phyloP scores from a whole-genome alignment of 1,140 invertebrate genomes.

The Eufriesea mexicana region DNA sequence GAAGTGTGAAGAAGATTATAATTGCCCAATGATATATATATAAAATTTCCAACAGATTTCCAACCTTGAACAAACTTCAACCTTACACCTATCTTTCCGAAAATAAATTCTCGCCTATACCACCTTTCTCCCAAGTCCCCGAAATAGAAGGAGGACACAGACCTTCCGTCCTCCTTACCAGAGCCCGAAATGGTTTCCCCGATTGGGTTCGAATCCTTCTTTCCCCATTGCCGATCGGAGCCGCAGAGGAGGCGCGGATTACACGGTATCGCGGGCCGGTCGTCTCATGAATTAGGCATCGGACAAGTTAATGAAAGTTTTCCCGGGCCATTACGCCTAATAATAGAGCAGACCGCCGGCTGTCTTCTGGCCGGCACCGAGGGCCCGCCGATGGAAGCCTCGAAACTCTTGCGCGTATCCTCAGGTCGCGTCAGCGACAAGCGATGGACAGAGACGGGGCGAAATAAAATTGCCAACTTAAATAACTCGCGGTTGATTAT shows the following conservation, averaged over 20 bases:
- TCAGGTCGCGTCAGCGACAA: not conserved
- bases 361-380: not conserved
- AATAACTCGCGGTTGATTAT: slow-evolving; percentile 51
- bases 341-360: slow-evolving; percentile 61
- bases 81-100: too few relatives aligned
- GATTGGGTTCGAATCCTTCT: slow-evolving; percentile 37
- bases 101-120: too few relatives aligned
- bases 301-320: slow-evolving; percentile 70
- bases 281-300: slow-evolving; percentile 69
- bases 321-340: slow-evolving; percentile 65
- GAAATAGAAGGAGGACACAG: too few relatives aligned
- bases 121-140: too few relatives aligned
- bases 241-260: slow-evolving; percentile 42
- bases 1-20: too few relatives aligned
- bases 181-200: slow-evolving; percentile 65
- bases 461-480: slow-evolving; percentile 48
- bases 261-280: slow-evolving; percentile 60
- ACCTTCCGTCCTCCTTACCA: not conserved
- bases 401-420: not conserved
- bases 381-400: not conserved
- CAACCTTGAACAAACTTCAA: too few relatives aligned
- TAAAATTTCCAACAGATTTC: too few relatives aligned
- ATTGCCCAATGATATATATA: too few relatives aligned
- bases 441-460: slow-evolving; percentile 6
- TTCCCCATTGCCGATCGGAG: too few relatives aligned